A percentile compares a stretch with the other conserved stretches of the same genome.
phyloP scores from a whole-genome alignment of 1,140 invertebrate genomes.

The Zaprionus capensis region DNA sequence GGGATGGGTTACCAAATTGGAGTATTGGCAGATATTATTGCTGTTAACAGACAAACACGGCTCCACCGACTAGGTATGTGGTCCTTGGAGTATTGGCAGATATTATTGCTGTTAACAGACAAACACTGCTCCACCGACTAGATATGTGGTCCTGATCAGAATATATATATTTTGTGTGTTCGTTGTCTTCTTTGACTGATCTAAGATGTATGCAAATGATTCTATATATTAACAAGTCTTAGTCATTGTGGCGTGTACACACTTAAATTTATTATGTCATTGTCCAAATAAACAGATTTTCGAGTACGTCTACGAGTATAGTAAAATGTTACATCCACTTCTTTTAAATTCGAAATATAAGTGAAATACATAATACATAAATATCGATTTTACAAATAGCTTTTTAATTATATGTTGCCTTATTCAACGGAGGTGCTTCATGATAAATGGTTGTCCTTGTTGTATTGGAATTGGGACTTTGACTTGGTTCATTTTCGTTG shows the following conservation, averaged over 20 bases:
- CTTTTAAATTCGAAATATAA: conserved; percentile 66
- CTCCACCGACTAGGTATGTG: no score
- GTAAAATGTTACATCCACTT: conserved; percentile 49
- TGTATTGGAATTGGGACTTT: conserved; percentile 28
- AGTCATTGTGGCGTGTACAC: conserved; percentile 1
- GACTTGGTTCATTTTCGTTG: conserved; percentile 51
- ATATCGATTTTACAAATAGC: conserved; percentile 46
- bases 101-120: no score
- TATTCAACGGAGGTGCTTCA: conserved; percentile 47
- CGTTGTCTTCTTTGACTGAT: no score
- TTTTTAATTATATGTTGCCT: conserved; percentile 34
- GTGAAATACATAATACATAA: conserved; percentile 49
- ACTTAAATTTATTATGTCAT: conserved; percentile 56
- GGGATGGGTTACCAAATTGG: no score
- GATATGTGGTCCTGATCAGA: no score
- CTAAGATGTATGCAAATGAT: no score
- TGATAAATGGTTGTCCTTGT: conserved; percentile 39
- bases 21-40: no score
- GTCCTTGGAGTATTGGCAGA: no score
- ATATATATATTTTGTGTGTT: no score
- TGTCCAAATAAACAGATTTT: conserved; percentile 45
- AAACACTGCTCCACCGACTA: no score
- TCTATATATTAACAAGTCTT: neutral
- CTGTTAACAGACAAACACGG: no score
- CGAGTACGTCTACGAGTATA: conserved; percentile 23